Base-by-base conservation (phyloP, 1,140 invertebrate genomes). In the Drosophila lacertosa region DNA sequence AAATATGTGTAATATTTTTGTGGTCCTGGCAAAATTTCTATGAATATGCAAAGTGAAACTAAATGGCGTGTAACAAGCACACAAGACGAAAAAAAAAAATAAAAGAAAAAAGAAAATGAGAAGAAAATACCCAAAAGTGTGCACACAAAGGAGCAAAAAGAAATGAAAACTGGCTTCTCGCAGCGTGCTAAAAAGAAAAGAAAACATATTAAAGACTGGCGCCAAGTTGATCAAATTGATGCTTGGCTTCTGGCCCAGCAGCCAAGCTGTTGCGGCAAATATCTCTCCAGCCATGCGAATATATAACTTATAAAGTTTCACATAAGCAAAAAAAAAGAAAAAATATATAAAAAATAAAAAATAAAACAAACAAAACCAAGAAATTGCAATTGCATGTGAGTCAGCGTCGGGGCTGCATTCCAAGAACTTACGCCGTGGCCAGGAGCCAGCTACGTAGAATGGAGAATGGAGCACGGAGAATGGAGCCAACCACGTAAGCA, bases 181-280 rank as follows among this genome's bases (percentile, higher is more conserved):
- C 9, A 35, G 4, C 29, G 51, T 50, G 11, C 10, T 16, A 39
- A 16, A 50, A 24, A 45, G 45, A 44, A 51, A 79, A 58, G 66
- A 80, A 86, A 74, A 80, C 55, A 84, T 84, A 84, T 84, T 84
- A 84, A 80, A 72, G 77, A 71, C 82, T 86, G 81, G 81, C 81
- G 81, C 81, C 81, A 81, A 86, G 73, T 68, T 88, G 77, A 86
- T 86, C 82, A 81, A 86, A 88, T 88, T 86, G 81, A 88, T 86
- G 80, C 66, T 79, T 67, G 76, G 71, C 81, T 69, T 81, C 64
- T 81, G 81, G 82, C 74, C 76, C 74, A 77, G 15, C 45, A 65
- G 74, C 81, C 82, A 88, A 88, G 66, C 63, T 33, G 32, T 45
- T 50, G 24, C 53, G 60, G 60, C 51, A 42, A 55, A 55, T 39